phyloP scores from a whole-genome alignment of 2,113 vertebrate genomes.

The Erpornis zantholeuca region DNA sequence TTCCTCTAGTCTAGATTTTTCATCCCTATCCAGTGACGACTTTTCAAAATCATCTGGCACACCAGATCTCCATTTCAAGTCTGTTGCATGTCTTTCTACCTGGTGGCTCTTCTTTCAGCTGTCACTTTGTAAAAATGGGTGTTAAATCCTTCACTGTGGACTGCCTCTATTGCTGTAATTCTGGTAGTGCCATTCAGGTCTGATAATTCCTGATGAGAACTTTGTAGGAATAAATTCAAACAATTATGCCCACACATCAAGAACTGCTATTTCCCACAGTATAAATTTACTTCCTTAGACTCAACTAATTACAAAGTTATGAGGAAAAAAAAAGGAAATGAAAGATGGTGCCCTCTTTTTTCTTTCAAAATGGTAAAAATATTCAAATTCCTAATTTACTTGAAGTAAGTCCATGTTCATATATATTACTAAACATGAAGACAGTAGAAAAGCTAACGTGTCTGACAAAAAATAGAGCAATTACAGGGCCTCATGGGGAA shows the following conservation, averaged over 20 bases:
- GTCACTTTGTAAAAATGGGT: not conserved
- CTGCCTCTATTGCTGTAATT: not conserved
- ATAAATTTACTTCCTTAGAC: not conserved
- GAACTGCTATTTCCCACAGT: not conserved
- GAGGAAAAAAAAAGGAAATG: not conserved
- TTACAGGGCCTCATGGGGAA: not conserved
- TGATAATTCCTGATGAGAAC: not conserved
- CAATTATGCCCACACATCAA: not conserved
- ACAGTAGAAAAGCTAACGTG: not conserved
- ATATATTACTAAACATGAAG: not conserved
- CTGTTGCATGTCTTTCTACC: not conserved
- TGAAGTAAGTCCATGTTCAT: not conserved
- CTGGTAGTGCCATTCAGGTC: not conserved
- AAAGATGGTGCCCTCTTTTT: fast-evolving
- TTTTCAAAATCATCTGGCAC: not conserved
- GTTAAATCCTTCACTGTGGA: not conserved
- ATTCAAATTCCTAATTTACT: not conserved
- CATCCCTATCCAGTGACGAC: not conserved
- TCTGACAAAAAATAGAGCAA: not conserved
- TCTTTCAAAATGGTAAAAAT: not conserved
- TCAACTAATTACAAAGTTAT: not conserved
- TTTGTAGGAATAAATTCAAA: not conserved
- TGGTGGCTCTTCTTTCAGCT: not conserved
- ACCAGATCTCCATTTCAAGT: not conserved
- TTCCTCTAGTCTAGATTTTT: not conserved